Percentiles rank a stretch among this genome's conserved stretches.
Evolutionary conservation across 2,113 vertebrate genomes (phyloP).

Genomic region (Phalacrocorax aristotelis): DNA sequence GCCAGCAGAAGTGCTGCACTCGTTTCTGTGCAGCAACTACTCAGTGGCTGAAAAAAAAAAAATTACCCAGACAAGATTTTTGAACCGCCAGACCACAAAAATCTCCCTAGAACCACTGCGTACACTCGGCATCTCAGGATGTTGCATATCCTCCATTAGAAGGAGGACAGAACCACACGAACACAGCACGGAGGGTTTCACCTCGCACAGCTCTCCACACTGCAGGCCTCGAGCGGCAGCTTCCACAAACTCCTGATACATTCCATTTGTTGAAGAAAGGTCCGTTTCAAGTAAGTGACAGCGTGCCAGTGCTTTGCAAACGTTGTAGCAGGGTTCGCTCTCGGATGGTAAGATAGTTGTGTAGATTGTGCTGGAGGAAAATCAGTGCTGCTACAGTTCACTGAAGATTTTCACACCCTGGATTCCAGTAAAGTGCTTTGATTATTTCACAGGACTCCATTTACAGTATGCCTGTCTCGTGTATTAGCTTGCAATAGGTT

Average conservation of each 20-base stretch:
- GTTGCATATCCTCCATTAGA: background rate
- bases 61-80: background rate
- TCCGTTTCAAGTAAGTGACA: background rate
- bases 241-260: fast-evolving
- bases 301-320: background rate
- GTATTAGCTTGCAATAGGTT: background rate
- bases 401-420: background rate
- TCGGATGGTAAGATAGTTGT: background rate
- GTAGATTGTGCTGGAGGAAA: background rate
- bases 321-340: background rate
- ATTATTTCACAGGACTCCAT: background rate
- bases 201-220: background rate
- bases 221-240: background rate
- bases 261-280: background rate
- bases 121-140: background rate
- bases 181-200: background rate
- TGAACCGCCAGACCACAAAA: background rate
- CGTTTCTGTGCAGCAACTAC: background rate
- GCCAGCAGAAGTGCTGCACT: fast-evolving
- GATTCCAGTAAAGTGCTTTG: background rate
- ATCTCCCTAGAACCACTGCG: background rate
- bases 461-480: fast-evolving
- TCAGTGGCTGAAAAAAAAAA: background rate
- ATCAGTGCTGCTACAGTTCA: background rate
- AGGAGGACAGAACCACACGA: background rate